These are phyloP conservation scores for Carcina quercana DNA, from an alignment of 2,888 invertebrate species.

Conservation along the genomic window DNA sequence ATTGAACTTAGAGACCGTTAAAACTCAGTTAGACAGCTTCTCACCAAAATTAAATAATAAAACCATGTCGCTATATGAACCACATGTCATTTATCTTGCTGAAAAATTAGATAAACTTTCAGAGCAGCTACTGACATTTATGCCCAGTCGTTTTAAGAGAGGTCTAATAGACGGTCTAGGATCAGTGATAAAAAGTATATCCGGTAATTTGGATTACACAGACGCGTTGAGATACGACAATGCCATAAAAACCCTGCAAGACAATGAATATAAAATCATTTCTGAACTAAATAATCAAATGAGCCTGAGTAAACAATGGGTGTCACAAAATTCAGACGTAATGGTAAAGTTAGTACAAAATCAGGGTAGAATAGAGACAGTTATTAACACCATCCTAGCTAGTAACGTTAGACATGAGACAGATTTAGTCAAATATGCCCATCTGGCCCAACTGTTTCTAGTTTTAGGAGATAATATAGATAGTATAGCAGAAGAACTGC, in stretches of 20 bases:
- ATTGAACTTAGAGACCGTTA: slow-evolving; percentile 1
- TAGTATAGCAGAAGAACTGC: slow-evolving; percentile 7
- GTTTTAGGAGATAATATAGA: slow-evolving; percentile 12
- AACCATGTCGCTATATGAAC: slow-evolving; percentile 1
- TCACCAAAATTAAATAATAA: background rate
- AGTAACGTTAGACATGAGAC: slow-evolving; percentile 3
- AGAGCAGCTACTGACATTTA: slow-evolving; percentile 1
- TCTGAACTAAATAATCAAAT: slow-evolving; percentile 18
- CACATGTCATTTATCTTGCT: slow-evolving; percentile 3
- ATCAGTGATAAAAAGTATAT: slow-evolving; percentile 18
- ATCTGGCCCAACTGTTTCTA: slow-evolving; percentile 13
- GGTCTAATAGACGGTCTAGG: slow-evolving; percentile 15
- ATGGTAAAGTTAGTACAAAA: slow-evolving; percentile 11
- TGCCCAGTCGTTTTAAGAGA: slow-evolving; percentile 2
- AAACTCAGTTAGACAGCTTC: background rate
- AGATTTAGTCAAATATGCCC: slow-evolving; percentile 15
- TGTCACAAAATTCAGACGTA: slow-evolving; percentile 7
- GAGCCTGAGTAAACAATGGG: slow-evolving; percentile 18
- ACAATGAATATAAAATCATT: slow-evolving; percentile 15
- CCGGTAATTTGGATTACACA: slow-evolving; percentile 18
- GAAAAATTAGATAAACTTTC: background rate
- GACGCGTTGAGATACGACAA: slow-evolving; percentile 20
- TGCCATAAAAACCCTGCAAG: slow-evolving; percentile 16
- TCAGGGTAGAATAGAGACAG: slow-evolving; percentile 11
- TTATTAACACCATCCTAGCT: slow-evolving; percentile 4